A percentile compares a stretch with the other conserved stretches of the same genome.
Evolutionary conservation across 2,888 invertebrate genomes (phyloP).

Genomic region (Ophioninae sp.): DNA sequence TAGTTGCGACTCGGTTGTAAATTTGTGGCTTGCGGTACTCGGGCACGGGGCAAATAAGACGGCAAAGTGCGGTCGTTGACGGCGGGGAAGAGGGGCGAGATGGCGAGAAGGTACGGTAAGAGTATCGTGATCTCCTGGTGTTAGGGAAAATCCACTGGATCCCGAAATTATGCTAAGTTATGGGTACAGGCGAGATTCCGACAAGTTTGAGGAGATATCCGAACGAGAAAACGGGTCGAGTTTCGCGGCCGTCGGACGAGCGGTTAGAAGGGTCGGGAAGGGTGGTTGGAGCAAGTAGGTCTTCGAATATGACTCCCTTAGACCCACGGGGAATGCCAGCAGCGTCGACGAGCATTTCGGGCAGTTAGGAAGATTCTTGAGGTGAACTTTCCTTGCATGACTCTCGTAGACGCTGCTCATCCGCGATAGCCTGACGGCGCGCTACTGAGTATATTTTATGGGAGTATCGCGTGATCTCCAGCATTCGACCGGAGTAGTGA

Average conservation of each 20-base stretch:
- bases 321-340: constrained; percentile 38
- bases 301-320: constrained; percentile 41
- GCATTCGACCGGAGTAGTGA: constrained; percentile 24
- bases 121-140: constrained; percentile 35
- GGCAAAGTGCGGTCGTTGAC: background rate
- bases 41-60: background rate
- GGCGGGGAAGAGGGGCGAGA: background rate
- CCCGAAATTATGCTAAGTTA: constrained; percentile 58
- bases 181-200: constrained; percentile 41
- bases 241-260: constrained; percentile 44
- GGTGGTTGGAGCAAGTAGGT: constrained; percentile 25
- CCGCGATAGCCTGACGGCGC: constrained; percentile 8
- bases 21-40: background rate
- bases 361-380: constrained; percentile 60
- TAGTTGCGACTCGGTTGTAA: background rate
- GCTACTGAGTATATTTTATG: constrained; percentile 18
- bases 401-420: background rate
- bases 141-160: constrained; percentile 54
- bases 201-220: constrained; percentile 43
- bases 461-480: background rate
- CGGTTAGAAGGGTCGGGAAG: constrained; percentile 12
- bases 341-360: constrained; percentile 55
- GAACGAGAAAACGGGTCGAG: constrained; percentile 35
- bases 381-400: constrained; percentile 50
- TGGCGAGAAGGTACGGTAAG: background rate